Evolutionary conservation across 2,888 invertebrate species (phyloP), one percentile per base, ranked within the genome.

Genomic region (Apotomis betuletana): DNA sequence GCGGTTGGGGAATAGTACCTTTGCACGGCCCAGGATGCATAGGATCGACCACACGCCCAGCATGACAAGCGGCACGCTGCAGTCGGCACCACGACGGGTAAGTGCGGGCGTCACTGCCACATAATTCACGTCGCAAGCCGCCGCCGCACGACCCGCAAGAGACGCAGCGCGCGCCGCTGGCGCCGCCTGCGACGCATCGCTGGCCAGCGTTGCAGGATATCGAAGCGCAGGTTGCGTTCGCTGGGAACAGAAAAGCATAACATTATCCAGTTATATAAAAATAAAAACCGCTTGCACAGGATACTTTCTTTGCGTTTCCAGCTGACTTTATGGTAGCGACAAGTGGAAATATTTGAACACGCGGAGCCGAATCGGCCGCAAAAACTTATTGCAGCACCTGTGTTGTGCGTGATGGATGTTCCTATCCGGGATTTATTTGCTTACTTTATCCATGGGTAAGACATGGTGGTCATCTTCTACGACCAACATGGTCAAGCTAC

Each of bases 51-150:
- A 96, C 95, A 76, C 94, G 94, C 6, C 96, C 96, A 49, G 94
- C 95, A 80, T 94, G 94, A 87, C 97, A 97, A 36, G 96, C 95
- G 81, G 96, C 96, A 82, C 95, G 94, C 87, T 96, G 95, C 94
- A 97, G 95, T 77, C 96, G 96, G 89, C 97, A 97, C 96, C 96
- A 97, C 76, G 96, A 96, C 62, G 94, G 90, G 89, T 97, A 97
- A 62, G 96, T 96, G 78, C 94, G 93, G 78, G 95, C 95, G 92
- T 97, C 96, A 64, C 95, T 94, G 78, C 96, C 97, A 88, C 97
- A 97, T 72, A 97, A 93, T 74, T 90, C 91, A 0, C 90, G 87
- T 46, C 91, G 83, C 78, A 87, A 82, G 62, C 87, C 86, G 63
- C 84, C 80, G 58, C 75, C 86, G 86, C 91, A 82, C 82, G 88